Base-by-base conservation (phyloP, 2,888 invertebrate genomes). In the Chymomyza procnemis region DNA sequence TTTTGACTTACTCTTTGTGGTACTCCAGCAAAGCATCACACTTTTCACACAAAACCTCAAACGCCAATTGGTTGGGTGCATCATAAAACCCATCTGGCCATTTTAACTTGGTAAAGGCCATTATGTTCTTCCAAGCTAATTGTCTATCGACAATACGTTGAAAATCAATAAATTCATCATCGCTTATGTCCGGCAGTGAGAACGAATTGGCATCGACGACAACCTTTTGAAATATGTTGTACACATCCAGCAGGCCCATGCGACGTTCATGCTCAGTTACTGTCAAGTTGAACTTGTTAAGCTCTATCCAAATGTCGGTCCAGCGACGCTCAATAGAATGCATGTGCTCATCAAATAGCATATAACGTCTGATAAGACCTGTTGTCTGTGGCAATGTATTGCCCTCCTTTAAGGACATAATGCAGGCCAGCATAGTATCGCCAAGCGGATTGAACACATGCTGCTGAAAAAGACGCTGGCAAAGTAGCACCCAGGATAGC, bases 401-500 rank as follows among this genome's bases (percentile, higher is more conserved):
- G 34, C 87, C 83, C 66, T 90, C 89, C 74, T 91, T 91, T 18
- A 91, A 71, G 85, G 92, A 92, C 66, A 92, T 90, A 69, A 93
- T 92, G 77, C 93, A 92, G 47, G 91, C 91, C 65, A 93, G 92
- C 80, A 93, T 91, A 74, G 92, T 92, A 76, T 92, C 92, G 77
- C 93, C 92, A 66, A 93, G 91, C 56, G 93, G 93, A 58, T 92
- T 84, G 79, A 91, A 90, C 67, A 91, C 90, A 80, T 90, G 90
- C 67, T 90, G 89, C 69, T 94, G 94, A 90, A 94, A 95, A 78
- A 95, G 91, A 75, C 94, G 93, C 86, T 94, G 94, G 89, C 94
- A 94, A 72, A 94, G 92, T 78, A 93, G 91, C 80, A 93, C 93
- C 95, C 95, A 95, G 1, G 93, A 93, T 54, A 95, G 91, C 76